A percentile compares a stretch with the other conserved stretches of the same genome.
Evolutionary conservation across 2,113 vertebrate species (phyloP).

Genomic region (Anguilla japonica): DNA sequence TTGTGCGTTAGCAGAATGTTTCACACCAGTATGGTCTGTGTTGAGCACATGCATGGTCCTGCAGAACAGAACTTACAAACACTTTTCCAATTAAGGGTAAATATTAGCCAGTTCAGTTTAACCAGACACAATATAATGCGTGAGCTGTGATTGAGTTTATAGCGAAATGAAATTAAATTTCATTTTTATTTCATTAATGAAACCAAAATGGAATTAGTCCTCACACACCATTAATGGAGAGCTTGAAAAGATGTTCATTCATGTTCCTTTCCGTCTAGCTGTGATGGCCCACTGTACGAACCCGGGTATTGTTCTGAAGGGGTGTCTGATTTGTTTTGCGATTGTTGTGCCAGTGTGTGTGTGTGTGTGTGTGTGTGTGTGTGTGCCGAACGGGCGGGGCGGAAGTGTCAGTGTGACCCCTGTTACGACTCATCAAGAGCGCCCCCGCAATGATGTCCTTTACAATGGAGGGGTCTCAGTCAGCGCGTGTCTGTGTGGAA

Average conservation of each 20-base stretch:
- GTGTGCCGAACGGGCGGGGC: neutral
- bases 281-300: neutral
- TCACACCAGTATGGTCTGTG: constrained; percentile 21
- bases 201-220: neutral
- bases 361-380: too few relatives aligned
- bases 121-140: too few relatives aligned
- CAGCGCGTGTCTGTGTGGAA: neutral
- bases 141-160: too few relatives aligned
- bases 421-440: constrained; percentile 4
- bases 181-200: neutral
- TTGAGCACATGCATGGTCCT: constrained; percentile 14
- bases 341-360: neutral
- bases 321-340: neutral
- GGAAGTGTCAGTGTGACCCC: neutral
- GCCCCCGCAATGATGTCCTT: constrained; percentile 23
- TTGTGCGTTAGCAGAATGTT: constrained; percentile 20
- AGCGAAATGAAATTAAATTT: too few relatives aligned
- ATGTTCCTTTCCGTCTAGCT: neutral
- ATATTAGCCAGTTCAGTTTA: too few relatives aligned
- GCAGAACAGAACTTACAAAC: neutral
- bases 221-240: neutral
- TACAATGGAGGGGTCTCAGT: constrained; percentile 13
- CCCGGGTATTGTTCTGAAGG: neutral
- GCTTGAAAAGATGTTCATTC: neutral
- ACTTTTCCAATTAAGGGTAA: neutral